Evolutionary conservation across 1,140 invertebrate species (phyloP).

Genomic region (Hesperophylax magnus): DNA sequence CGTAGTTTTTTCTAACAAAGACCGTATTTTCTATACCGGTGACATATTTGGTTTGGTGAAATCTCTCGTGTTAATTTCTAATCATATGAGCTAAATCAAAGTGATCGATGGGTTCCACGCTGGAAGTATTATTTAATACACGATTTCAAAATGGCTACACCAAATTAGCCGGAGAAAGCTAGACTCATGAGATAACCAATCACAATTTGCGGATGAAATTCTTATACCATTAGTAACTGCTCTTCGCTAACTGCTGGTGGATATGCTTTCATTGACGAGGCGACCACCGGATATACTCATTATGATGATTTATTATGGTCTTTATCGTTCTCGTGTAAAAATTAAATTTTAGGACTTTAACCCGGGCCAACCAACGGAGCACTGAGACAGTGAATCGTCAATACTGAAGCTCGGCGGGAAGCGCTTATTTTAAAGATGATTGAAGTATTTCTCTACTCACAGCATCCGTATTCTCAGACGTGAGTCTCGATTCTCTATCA

Average conservation of each 20-base stretch:
- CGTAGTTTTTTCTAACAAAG: neutral
- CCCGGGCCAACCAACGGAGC: neutral
- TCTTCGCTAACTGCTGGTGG: neutral
- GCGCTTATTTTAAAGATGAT: neutral
- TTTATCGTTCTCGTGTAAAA: constrained; percentile 21
- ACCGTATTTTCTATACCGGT: neutral
- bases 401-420: neutral
- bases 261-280: constrained; percentile 15
- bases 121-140: neutral
- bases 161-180: constrained; percentile 15
- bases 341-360: neutral
- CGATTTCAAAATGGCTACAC: constrained; percentile 13
- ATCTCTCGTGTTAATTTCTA: too few relatives aligned
- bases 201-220: constrained; percentile 12
- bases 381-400: neutral
- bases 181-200: constrained; percentile 5
- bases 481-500: neutral
- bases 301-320: constrained; percentile 18
- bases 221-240: neutral
- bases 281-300: constrained; percentile 14
- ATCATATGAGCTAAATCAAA: neutral
- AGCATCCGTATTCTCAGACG: neutral
- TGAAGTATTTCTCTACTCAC: neutral
- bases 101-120: neutral
- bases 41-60: neutral